Evolutionary conservation across 1,140 invertebrate species (phyloP).

Genomic region (Drosophila varians): DNA sequence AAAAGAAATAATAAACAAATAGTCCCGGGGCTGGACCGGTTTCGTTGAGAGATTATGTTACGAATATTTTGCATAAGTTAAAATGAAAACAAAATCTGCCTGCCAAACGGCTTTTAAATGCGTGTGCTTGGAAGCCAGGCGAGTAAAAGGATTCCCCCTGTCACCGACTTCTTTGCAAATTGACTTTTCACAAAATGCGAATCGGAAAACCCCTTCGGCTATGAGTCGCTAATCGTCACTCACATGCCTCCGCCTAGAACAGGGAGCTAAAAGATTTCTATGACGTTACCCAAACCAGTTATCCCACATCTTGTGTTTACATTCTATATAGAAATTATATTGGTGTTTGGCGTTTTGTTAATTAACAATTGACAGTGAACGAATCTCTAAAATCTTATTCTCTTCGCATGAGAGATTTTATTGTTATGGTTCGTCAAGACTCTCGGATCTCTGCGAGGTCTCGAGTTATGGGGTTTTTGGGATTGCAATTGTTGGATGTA

Average conservation of each 20-base stretch:
- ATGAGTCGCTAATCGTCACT: constrained; percentile 32
- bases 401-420: constrained; percentile 23
- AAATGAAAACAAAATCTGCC: constrained; percentile 17
- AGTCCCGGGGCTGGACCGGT: constrained; percentile 20
- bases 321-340: constrained; percentile 18
- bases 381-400: constrained; percentile 11
- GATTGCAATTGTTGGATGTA: constrained; percentile 13
- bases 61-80: constrained; percentile 31
- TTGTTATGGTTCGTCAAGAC: constrained; percentile 19
- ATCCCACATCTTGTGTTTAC: background rate
- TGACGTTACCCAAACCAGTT: constrained; percentile 64
- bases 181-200: constrained; percentile 21
- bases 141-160: constrained; percentile 7
- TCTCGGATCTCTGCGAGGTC: constrained; percentile 10
- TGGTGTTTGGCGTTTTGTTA: constrained; percentile 25
- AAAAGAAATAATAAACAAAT: constrained; percentile 18
- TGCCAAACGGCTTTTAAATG: background rate
- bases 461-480: constrained; percentile 23
- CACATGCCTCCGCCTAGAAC: background rate
- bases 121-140: background rate
- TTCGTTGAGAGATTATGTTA: constrained; percentile 36
- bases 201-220: constrained; percentile 25
- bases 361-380: constrained; percentile 41
- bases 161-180: constrained; percentile 24
- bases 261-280: constrained; percentile 3